These are phyloP conservation scores for Gobio gobio DNA, from an alignment of 2,113 vertebrate genomes.

Conservation along the genomic window DNA sequence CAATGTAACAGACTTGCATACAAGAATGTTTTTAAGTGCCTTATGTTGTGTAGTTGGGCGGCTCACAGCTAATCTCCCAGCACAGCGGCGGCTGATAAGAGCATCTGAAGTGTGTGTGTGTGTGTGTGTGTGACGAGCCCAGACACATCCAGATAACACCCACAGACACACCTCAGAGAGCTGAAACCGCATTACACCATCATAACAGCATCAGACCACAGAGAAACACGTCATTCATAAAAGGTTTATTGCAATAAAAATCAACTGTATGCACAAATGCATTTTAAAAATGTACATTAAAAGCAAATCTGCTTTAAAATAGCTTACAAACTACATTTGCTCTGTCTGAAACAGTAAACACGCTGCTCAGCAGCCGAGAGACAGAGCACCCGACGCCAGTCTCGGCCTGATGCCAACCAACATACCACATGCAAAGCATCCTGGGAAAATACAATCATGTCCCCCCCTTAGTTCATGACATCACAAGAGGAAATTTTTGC, in stretches of 20 bases:
- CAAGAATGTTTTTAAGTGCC: neutral
- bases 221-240: constrained; percentile 41
- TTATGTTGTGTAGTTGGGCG: neutral
- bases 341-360: constrained; percentile 58
- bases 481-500: neutral
- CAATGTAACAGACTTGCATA: no score
- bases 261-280: constrained; percentile 65
- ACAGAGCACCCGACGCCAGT: constrained; percentile 40
- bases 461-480: constrained; percentile 50
- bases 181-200: neutral
- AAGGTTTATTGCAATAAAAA: constrained; percentile 68
- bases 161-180: neutral
- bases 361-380: constrained; percentile 65
- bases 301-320: constrained; percentile 54
- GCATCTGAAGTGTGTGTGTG: neutral
- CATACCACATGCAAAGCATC: constrained; percentile 30
- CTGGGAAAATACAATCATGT: constrained; percentile 25
- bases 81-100: neutral
- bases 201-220: neutral
- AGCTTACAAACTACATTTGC: constrained; percentile 60
- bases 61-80: neutral
- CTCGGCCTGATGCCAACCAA: constrained; percentile 25
- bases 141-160: neutral
- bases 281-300: constrained; percentile 58
- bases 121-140: neutral